Percentiles rank a stretch among this genome's conserved stretches.
phyloP scores from a whole-genome alignment of 2,797 vertebrate genomes.

The Garrulus glandarius region DNA sequence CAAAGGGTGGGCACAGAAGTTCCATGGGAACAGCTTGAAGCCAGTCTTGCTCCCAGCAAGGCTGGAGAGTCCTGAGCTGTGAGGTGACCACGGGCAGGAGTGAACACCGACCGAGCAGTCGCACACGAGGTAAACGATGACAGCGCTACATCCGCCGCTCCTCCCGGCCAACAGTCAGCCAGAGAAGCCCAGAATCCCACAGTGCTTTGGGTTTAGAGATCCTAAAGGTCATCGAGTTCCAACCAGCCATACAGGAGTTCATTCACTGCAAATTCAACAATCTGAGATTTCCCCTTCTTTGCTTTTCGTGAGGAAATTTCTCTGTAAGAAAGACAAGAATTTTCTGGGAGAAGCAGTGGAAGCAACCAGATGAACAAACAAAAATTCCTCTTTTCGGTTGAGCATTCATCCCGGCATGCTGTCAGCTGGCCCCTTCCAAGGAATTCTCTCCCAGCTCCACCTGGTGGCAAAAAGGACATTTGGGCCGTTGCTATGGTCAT shows the following conservation, averaged over 20 bases:
- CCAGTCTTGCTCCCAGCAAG: not conserved
- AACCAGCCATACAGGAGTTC: not conserved
- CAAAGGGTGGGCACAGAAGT: not conserved
- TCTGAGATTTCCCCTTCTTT: accelerated
- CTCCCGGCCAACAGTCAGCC: not conserved
- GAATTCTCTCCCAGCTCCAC: conserved; percentile 48
- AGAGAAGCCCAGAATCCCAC: not conserved
- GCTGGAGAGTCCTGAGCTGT: not conserved
- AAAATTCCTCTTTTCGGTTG: not conserved
- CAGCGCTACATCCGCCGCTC: accelerated
- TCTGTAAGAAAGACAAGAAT: not conserved
- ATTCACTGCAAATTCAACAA: not conserved
- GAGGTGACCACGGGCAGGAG: not conserved
- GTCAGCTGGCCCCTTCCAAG: not conserved
- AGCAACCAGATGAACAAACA: not conserved
- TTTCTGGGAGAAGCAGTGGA: accelerated
- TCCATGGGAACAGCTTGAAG: not conserved
- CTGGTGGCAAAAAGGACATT: conserved; percentile 15
- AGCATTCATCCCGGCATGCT: not conserved
- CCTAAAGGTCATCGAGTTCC: not conserved
- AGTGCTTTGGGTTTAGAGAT: not conserved
- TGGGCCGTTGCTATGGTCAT: not conserved
- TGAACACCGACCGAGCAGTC: accelerated
- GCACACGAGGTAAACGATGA: accelerated
- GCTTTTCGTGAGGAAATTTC: not conserved